Evolutionary conservation across 1,140 invertebrate genomes (phyloP).

Genomic region (Zophobas morio): DNA sequence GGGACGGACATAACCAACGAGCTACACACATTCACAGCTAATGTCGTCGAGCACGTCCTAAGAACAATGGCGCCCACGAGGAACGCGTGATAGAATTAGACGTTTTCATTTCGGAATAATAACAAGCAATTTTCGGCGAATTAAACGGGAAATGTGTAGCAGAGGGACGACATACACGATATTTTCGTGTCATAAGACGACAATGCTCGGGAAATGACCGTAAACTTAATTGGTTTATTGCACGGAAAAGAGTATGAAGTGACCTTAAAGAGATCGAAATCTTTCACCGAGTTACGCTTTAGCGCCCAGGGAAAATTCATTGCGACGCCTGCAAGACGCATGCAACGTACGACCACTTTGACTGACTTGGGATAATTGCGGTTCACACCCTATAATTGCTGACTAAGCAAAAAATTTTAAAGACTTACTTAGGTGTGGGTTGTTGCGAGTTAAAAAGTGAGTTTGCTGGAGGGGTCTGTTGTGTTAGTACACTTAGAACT

Average conservation of each 20-base stretch:
- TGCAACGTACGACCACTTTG: conserved; percentile 1
- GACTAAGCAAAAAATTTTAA: too few species aligned
- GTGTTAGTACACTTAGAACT: too few species aligned
- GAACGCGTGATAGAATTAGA: conserved; percentile 23
- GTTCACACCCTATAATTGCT: conserved; percentile 19
- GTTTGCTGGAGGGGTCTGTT: too few species aligned
- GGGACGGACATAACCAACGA: conserved; percentile 26
- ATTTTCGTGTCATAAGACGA: not conserved
- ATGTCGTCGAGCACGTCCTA: conserved; percentile 26
- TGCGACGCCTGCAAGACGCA: conserved; percentile 23
- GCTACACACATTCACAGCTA: conserved; percentile 4
- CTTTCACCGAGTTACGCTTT: conserved; percentile 8
- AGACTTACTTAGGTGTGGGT: too few species aligned
- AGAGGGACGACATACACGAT: not conserved
- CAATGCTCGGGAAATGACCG: not conserved
- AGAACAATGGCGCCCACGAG: conserved; percentile 34
- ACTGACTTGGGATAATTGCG: conserved; percentile 1
- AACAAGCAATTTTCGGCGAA: not conserved
- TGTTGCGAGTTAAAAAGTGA: too few species aligned
- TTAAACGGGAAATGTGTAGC: not conserved
- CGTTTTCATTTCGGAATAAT: conserved; percentile 24
- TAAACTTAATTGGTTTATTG: conserved; percentile 8
- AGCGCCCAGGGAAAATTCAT: conserved; percentile 15
- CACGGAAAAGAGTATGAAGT: conserved; percentile 12
- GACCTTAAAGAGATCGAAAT: conserved; percentile 28